These are phyloP conservation scores for Lordiphosa mommai DNA, from an alignment of 1,140 invertebrate species.

Conservation along the genomic window DNA sequence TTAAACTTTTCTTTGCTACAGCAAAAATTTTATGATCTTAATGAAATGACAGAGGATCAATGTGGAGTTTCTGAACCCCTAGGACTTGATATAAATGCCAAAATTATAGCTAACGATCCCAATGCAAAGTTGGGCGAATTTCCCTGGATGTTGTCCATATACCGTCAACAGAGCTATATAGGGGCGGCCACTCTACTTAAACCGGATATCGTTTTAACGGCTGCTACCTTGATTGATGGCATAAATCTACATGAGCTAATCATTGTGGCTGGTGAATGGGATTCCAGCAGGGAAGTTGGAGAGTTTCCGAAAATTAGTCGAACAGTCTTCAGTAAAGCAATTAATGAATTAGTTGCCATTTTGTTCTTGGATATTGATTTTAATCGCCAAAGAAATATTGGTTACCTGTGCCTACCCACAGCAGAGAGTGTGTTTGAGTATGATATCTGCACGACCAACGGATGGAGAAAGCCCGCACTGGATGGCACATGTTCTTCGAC, in stretches of 20 bases:
- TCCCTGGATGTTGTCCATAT: not conserved
- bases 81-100: not conserved
- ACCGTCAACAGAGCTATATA: not conserved
- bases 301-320: not conserved
- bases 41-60: no score
- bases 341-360: not conserved
- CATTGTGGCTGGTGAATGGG: not conserved
- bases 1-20: no score
- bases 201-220: not conserved
- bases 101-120: not conserved
- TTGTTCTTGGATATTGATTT: not conserved
- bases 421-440: not conserved
- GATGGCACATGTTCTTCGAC: not conserved
- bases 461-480: not conserved
- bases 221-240: not conserved
- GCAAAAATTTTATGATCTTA: no score
- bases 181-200: not conserved
- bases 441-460: not conserved
- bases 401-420: not conserved
- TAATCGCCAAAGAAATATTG: not conserved
- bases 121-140: not conserved
- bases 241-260: not conserved
- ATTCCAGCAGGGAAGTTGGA: not conserved
- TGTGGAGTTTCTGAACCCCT: not conserved
- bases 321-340: not conserved